A percentile compares a stretch with the other conserved stretches of the same genome.
Evolutionary conservation across 2,888 invertebrate species (phyloP).

Genomic region (Eupithecia abbreviata): DNA sequence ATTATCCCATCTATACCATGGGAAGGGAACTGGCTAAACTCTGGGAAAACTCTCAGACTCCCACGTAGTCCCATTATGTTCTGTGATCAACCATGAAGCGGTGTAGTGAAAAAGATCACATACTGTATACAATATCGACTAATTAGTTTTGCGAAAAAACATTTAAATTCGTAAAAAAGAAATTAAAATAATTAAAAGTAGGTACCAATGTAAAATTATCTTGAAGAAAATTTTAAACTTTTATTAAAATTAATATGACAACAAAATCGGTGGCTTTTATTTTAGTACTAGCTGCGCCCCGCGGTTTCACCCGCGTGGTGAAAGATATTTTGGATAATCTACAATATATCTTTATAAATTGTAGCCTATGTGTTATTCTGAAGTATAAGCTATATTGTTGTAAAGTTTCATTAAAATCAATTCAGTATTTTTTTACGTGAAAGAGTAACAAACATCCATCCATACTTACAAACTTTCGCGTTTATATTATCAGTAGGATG

Average conservation of each 20-base stretch:
- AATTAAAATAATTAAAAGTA: no score
- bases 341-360: no score
- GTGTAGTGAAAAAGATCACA: background rate
- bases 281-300: no score
- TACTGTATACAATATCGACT: background rate
- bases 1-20: constrained; percentile 34
- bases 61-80: constrained; percentile 37
- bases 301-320: no score
- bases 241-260: background rate
- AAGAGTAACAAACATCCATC: no score
- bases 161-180: background rate
- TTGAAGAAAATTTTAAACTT: background rate
- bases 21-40: constrained; percentile 37
- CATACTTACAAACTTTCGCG: no score
- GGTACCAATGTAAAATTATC: background rate
- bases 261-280: background rate
- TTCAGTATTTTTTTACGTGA: no score
- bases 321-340: no score
- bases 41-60: constrained; percentile 39
- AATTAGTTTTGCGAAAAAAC: background rate
- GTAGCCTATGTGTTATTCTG: no score
- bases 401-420: no score
- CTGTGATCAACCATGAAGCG: constrained; percentile 31
- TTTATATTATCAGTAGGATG: background rate
- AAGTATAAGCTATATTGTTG: no score